Base-by-base conservation (phyloP, 2,888 invertebrate species). In the Lepidochrysops patricia region DNA sequence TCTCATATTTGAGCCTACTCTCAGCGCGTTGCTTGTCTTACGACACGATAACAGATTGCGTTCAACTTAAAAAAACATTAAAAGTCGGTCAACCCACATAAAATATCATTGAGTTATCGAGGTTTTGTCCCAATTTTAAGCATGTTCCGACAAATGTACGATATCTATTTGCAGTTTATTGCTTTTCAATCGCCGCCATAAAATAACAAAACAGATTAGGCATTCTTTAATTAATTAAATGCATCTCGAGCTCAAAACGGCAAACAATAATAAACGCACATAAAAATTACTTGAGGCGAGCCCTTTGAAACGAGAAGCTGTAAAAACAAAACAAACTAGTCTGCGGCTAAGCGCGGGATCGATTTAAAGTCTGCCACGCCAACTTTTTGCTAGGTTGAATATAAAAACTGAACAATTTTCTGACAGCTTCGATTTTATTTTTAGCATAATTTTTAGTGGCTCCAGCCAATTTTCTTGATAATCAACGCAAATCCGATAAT, bases 291-390 rank as follows among this genome's bases (percentile, higher is more conserved):
- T 62, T 60, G 61, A 59, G 64, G 57, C 58, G 27, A 58, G 58
- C 57, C 61, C 60, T 64, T 64, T 66, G 60, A 61, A 57, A 61
- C 58, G 58, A 58, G 60, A 63, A 63, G 61, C 60, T 56, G 65
- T 63, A 61, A 65, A 62, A 66, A 67, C 62, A 58, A 61, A 62
- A 65, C 63, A 60, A 65, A 60, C 66, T 58, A 62, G 65, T 66
- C 67, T 67, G 67, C 65, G 67, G 67, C 65, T 64, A 60, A 64
- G 62, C 62, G 62, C 57, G 64, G 60, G 62, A 67, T 66, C 65
- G 66, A 65, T 67, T 64, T 62, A 60, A 62, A 62, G 57, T 58
- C 64, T 58, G 60, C 60, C 61, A 57, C 57, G 37, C 13, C 58
- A 61, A 62, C 35, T 62, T 61, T 64, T 65, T 60, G 43, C 57